Base-by-base conservation (phyloP, 2,113 vertebrate species). In the Turdus rufiventris region DNA sequence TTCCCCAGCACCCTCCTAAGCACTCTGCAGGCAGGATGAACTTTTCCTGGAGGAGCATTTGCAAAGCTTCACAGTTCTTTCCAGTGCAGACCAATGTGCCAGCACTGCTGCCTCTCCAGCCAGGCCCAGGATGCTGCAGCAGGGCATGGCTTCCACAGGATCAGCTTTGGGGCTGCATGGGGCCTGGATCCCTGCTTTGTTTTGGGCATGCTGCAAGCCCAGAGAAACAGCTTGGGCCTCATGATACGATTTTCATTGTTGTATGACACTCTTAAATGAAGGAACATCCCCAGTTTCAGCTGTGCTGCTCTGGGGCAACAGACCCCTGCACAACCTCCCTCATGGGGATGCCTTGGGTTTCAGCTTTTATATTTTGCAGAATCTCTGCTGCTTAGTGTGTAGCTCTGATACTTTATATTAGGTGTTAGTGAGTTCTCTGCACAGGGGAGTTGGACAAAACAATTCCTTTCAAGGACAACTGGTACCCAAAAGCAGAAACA, bases 171-270 rank as follows among this genome's bases (percentile, higher is more conserved):
- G 33, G 18, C 5, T 45, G 21, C 51, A 0, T 2, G 4, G 40
- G 11, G 14, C 15, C 47, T 75, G 47, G 25, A 36, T 45, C 34
- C 18, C 29, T 58, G 28, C 75, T 91, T 54, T 45, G 7, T 43
- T 85, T 34, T 1, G 5, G 40, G 21, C 9, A 12, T 1, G 1
- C 13, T 72, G 54, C 54, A 83, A 89, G 42, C 38, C 42, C 25
- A 9, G 19, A 50, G 25, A 19, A 14, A 43, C 28, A 89, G 16
- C 33, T 58, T 1, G 1, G 13, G 14, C 16, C n/a, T 21, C 6
- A 2, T 1, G 1, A 36, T 7, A 14, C 2, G 16, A 45, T 67
- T 67, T 53, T 12, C 13, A 21, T 25, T 1, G 0, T 2, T 60
- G 13, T 18, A 10, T 7, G 10, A 45, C 0, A 0, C 66, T 88